Base-by-base conservation (phyloP, 1,140 invertebrate species). In the Drosophila kanapiae region DNA sequence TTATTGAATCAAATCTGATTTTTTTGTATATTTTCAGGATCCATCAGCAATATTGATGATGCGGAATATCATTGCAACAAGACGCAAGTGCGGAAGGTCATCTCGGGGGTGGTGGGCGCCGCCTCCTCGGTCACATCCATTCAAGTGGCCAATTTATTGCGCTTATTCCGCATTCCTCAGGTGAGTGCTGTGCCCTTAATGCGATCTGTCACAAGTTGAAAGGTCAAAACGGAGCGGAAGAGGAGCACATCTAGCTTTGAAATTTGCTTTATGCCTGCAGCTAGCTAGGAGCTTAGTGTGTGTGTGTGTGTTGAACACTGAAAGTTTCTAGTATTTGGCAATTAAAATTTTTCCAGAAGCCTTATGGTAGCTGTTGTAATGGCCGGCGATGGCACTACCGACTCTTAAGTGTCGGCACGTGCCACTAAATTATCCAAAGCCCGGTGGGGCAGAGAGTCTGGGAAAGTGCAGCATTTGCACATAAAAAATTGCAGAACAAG, bases 151-250 rank as follows among this genome's bases (percentile, higher is more conserved):
- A 99, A 99, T 94, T 94, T 99, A 51, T 94, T 99, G 43, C 95
- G 98, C 45, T 95, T 99, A 7, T 99, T 99, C 93, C 97, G 97
- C 93, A 99, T 99, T 93, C 98, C 98, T 14, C 98, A 99, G 96
- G 98, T 99, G 93, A 71, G 49, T 72, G 13, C 16, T 16, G 43
- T 51, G 23, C 7, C 43, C 14, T 37, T n/a, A 6, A 37, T 23
- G 11, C 16, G 8, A 67, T 49, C 16, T 16, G 33, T 29, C 14
- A n/a, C 16, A 4, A 38, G 35, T 51, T 10, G 10, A 40, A 42
- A 51, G 51, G 67, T 14, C 43, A 51, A 0, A 4, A 18, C n/a
- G 23, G 7, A 38, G 35, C 5, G 64, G 33, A 1, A 23, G 5
- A 33, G 29, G 27, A 31, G 16, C 49, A 63, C 43, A 31, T 16